phyloP scores from a whole-genome alignment of 2,888 invertebrate genomes.

The Cordilura impudica region DNA sequence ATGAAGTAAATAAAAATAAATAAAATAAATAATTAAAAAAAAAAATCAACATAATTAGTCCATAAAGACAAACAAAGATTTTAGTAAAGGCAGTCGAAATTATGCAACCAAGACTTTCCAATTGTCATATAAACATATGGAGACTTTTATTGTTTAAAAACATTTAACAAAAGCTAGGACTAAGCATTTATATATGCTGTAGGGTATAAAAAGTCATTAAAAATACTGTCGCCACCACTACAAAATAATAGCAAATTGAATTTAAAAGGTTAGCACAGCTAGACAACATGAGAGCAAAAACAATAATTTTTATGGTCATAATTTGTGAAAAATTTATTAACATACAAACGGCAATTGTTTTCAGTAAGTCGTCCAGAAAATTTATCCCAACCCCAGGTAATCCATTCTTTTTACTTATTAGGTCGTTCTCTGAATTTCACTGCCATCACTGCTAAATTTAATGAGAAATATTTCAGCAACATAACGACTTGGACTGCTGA shows the following conservation, averaged over 20 bases:
- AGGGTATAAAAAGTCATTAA: background rate
- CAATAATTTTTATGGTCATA: background rate
- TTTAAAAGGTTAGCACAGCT: background rate
- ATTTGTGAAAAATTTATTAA: background rate
- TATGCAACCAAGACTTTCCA: too few species aligned
- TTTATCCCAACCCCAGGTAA: background rate
- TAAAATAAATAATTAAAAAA: too few species aligned
- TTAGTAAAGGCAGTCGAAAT: too few species aligned
- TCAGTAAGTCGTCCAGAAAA: background rate
- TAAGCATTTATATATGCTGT: too few species aligned
- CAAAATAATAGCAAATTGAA: background rate
- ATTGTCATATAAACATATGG: too few species aligned
- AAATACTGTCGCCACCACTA: background rate
- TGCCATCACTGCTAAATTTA: background rate
- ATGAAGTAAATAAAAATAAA: too few species aligned
- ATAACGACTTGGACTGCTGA: background rate
- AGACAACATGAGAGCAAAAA: background rate
- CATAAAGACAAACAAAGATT: too few species aligned
- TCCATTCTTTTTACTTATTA: background rate
- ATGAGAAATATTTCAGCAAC: conserved; percentile 15
- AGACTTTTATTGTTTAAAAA: too few species aligned
- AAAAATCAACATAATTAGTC: too few species aligned
- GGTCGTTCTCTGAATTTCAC: conserved; percentile 25
- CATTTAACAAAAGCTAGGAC: too few species aligned
- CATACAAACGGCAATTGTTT: background rate